Conservation (phyloP, 2,113 vertebrate genomes). For the Carassius gibelio region DNA sequence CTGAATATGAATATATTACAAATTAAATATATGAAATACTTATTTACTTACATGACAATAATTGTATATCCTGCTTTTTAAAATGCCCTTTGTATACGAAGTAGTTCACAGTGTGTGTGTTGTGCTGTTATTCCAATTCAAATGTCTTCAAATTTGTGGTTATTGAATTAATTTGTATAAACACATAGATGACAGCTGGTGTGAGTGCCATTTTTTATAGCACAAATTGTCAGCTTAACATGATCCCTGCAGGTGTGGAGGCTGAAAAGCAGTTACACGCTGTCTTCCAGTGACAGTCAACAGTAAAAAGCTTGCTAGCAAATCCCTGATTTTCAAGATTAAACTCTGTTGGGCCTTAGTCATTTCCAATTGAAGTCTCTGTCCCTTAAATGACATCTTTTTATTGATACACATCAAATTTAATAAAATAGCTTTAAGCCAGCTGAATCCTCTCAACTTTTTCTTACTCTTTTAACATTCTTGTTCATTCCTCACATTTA, state of each 20-base stretch:
- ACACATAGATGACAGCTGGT: not conserved
- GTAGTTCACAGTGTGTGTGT: not conserved
- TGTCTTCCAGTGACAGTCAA: slow-evolving; percentile 6
- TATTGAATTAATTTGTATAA: not conserved
- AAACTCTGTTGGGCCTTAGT: slow-evolving; percentile 8
- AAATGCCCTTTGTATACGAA: not conserved
- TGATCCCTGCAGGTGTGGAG: not conserved
- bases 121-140: not conserved
- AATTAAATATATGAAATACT: no score
- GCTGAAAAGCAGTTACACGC: slow-evolving; percentile 7
- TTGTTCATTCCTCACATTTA: no score
- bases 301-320: not conserved
- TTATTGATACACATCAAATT: slow-evolving; percentile 14
- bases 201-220: not conserved
- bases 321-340: not conserved
- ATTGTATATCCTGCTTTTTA: not conserved
- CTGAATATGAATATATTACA: not conserved
- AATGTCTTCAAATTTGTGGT: no score
- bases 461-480: not conserved
- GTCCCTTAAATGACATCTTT: not conserved
- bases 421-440: not conserved
- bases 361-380: not conserved
- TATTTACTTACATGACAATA: not conserved
- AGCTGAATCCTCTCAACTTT: not conserved
- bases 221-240: not conserved